Base-by-base conservation (phyloP, 2,888 invertebrate species). In the Plebejus melissa region DNA sequence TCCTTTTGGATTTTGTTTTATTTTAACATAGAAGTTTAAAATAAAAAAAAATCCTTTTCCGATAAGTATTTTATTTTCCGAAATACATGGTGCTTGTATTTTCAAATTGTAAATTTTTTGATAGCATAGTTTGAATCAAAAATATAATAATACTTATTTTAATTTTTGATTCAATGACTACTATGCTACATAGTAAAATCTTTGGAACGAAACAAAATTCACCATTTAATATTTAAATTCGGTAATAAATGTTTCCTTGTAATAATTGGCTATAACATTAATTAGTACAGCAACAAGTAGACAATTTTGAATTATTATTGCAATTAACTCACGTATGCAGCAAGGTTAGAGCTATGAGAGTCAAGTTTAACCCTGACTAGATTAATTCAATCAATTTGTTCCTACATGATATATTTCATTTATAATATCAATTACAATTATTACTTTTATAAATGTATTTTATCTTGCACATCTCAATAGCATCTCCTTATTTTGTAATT, bases 361-460 rank as follows among this genome's bases (percentile, higher is more conserved):
- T 60, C 60, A 60, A 65, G 13, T 60, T 36, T 65, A 36, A 65
- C 65, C 65, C 32, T 65, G 32, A 5, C 65, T 65, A 65, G 65
- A 65, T 65, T 65, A 65, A 65, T 32, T 65, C 9, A 65, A 65
- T 65, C 32, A 65, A 32, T 65, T 65, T 65, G 32, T 65, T 36
- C 5, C 5, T 65, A 13, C 32, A 32, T 28, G 28, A 4, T 28
- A 60, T 11, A 60, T 32, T 65, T 65, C 32, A 65, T 65, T 65
- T 22, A 65, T 65, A 65, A 36, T 16, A 54, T 54, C 16, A 54
- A 54, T 54, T 54, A n/a, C 28, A 60, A 11, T 60, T n/a, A 11
- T 60, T n/a, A 60, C 11, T 28, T 60, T 9, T 1, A 22, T 58
- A n/a, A 2, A 22, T 7, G 6, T 16, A 16, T 54, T 54, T 54